Percentiles rank a stretch among this genome's conserved stretches.
Evolutionary conservation across 1,140 invertebrate genomes (phyloP).

Genomic region (Penaeus japonicus): DNA sequence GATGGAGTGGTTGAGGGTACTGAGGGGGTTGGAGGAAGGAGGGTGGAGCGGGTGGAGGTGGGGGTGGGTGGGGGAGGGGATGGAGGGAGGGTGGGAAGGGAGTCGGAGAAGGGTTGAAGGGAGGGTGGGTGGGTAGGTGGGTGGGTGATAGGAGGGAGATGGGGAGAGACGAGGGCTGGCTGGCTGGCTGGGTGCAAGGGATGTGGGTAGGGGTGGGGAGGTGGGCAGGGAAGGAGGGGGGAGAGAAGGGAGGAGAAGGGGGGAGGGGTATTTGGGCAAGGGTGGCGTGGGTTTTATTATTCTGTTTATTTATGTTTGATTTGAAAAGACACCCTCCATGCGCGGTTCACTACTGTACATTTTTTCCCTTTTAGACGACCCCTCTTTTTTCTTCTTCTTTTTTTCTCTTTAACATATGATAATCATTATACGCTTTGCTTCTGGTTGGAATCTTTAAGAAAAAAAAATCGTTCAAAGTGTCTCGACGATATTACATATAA

Average conservation of each 20-base stretch:
- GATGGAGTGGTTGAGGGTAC: too few relatives aligned
- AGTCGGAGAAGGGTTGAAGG: not conserved
- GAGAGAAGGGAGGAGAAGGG: not conserved
- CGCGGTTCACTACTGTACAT: not conserved
- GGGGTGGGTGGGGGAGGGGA: not conserved
- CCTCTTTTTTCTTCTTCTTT: too few relatives aligned
- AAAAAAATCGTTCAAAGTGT: too few relatives aligned
- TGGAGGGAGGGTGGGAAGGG: not conserved
- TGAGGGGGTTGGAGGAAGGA: not conserved
- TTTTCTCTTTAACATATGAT: not conserved
- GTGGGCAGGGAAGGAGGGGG: not conserved
- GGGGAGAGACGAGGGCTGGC: not conserved
- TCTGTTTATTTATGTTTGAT: constrained; percentile 9
- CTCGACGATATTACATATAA: too few relatives aligned
- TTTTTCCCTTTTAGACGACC: too few relatives aligned
- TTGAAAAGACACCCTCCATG: not conserved
- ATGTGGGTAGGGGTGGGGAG: not conserved
- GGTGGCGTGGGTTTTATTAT: not conserved
- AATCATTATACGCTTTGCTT: too few relatives aligned
- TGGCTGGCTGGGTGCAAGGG: too few relatives aligned
- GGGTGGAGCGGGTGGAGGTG: not conserved
- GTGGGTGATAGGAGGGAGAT: not conserved
- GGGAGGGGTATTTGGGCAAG: not conserved
- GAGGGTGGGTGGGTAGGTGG: not conserved
- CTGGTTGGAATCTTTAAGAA: too few relatives aligned